A percentile compares a stretch with the other conserved stretches of the same genome.
Conservation (phyloP, 2,113 vertebrate species). For the Microcebus tavaratra region DNA sequence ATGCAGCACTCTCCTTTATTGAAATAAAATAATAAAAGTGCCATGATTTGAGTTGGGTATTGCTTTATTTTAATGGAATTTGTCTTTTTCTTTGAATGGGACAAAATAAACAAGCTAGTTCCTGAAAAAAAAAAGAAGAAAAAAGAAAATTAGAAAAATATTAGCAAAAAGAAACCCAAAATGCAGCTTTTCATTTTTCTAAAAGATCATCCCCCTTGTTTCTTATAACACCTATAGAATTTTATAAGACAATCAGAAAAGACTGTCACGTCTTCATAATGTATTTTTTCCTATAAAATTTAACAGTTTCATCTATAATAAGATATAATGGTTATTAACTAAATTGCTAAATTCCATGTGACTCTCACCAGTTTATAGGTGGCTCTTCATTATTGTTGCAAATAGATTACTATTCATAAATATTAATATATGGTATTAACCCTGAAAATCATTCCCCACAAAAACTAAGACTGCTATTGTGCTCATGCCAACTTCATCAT, state of each 20-base stretch:
- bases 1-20: background rate
- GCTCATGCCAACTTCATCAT: background rate
- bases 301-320: background rate
- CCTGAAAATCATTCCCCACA: background rate
- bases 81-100: background rate
- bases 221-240: background rate
- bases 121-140: no score
- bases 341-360: background rate
- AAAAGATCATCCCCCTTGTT: background rate
- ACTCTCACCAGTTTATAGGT: background rate
- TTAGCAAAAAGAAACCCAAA: conserved; percentile 1
- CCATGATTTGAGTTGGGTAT: background rate
- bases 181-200: conserved; percentile 1
- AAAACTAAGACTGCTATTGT: conserved; percentile 5
- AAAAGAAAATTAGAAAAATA: background rate
- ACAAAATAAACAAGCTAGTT: background rate
- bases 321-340: conserved; percentile 16
- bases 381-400: background rate
- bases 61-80: conserved; percentile 29
- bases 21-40: background rate
- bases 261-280: background rate
- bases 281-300: background rate
- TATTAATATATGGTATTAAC: background rate
- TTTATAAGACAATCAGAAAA: conserved; percentile 10
- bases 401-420: background rate